A percentile compares a stretch with the other conserved stretches of the same genome.
phyloP scores from a whole-genome alignment of 1,140 invertebrate genomes.

The Caerostris extrusa region DNA sequence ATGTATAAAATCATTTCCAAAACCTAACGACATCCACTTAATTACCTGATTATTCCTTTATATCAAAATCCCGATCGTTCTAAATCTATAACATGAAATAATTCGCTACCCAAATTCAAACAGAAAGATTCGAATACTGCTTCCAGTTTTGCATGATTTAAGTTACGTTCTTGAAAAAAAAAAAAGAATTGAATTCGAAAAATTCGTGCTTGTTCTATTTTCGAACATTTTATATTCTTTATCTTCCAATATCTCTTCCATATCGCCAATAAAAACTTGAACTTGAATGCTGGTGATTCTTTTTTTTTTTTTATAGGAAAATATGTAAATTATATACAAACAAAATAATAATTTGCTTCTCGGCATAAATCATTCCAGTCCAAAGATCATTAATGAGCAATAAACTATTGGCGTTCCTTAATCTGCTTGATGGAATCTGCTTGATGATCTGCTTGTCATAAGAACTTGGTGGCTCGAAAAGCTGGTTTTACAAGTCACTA shows the following conservation, averaged over 20 bases:
- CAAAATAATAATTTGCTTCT: neutral
- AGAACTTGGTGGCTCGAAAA: neutral
- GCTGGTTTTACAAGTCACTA: neutral
- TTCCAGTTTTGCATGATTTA: neutral
- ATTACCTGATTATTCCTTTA: neutral
- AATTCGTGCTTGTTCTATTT: neutral
- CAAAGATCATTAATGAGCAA: neutral
- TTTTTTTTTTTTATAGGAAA: neutral
- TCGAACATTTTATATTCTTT: constrained; percentile 1
- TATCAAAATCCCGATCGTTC: neutral
- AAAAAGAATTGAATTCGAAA: neutral
- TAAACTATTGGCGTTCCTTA: neutral
- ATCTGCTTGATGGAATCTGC: neutral
- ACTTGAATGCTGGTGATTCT: neutral
- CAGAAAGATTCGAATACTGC: no score
- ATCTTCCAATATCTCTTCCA: no score
- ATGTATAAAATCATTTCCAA: neutral
- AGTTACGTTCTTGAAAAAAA: neutral
- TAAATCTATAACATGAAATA: neutral
- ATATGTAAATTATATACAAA: neutral
- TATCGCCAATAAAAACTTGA: neutral
- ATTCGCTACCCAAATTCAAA: no score
- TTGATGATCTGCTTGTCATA: neutral
- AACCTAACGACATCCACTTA: neutral
- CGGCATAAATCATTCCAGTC: neutral